These are phyloP conservation scores for Brachionus manjavacas DNA, from an alignment of 1,140 invertebrate genomes.

Conservation along the genomic window DNA sequence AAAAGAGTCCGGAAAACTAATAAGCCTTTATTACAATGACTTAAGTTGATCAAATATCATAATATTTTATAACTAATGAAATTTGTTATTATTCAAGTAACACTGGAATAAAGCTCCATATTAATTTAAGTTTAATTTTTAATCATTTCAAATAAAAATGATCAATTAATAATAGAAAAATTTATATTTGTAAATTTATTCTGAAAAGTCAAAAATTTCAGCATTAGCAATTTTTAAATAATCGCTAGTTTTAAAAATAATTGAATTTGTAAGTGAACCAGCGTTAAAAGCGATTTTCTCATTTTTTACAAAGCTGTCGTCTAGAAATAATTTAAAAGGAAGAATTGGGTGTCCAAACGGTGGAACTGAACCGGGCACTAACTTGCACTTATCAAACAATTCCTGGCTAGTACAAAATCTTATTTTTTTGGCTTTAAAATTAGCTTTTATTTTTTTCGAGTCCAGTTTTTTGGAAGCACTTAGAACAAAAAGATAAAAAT, in stretches of 20 bases:
- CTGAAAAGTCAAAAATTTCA: constrained; percentile 17
- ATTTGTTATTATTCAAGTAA: no score
- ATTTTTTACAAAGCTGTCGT: neutral
- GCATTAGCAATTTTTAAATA: constrained; percentile 7
- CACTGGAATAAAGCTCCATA: no score
- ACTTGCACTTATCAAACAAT: neutral
- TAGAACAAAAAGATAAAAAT: constrained; percentile 31
- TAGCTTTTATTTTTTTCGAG: constrained; percentile 9
- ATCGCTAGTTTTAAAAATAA: neutral
- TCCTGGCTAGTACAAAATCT: constrained; percentile 18
- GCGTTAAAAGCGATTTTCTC: constrained; percentile 38
- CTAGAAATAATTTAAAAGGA: constrained; percentile 23
- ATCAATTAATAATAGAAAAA: no score
- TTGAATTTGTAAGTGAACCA: constrained; percentile 30
- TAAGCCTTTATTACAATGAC: no score
- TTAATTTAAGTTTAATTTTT: no score
- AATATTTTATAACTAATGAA: no score
- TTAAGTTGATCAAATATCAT: no score
- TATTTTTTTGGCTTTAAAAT: constrained; percentile 2
- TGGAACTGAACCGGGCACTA: constrained; percentile 34
- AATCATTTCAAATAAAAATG: no score
- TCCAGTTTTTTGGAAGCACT: constrained; percentile 18
- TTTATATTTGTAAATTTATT: no score
- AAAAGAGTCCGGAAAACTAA: no score
- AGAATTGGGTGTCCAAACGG: constrained; percentile 23